Evolutionary conservation across 2,797 vertebrate species (phyloP), one percentile per base, ranked within the genome.

Genomic region (Peromyscus nudipes): DNA sequence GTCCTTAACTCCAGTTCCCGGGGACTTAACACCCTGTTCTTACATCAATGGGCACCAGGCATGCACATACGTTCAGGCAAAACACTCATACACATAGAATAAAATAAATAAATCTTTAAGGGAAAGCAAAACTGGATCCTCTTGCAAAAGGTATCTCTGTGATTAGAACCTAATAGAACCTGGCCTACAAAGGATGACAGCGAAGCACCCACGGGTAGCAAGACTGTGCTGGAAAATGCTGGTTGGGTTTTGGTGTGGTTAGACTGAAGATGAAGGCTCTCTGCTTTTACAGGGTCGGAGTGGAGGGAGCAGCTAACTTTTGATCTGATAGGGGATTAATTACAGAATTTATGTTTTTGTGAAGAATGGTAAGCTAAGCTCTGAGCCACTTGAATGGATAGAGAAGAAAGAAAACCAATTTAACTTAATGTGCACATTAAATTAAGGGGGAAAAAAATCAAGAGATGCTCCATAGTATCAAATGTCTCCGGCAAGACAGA

Each of bases 321-420:
- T 14, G 46, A 49, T 31, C 31, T 79, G 25, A 73, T 0, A 31
- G 82, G 43, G 73, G 37, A 69, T 64, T 27, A 34, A 69, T 64
- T 23, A 43, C 2, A 21, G 17, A 21, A 64, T 80, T 80, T 76
- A 60, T 69, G 90, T 46, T 90, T 95, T 89, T 87, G 31, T 76
- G n/a, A 97, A 85, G 80, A 93, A 76, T 65, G n/a, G 17, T 81
- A 62, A 93, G 62, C 17, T 52, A 95, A 87, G 49, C 40, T 46
- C 40, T 92, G 62, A 95, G 64, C 1, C 62, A 86, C 37, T 19
- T 19, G 19, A 25, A 92, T 23, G 6, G 31, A 87, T 5, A 80
- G 27, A 93, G 0, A 62, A 34, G n/a, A 91, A 95, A 76, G 29
- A 43, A 71, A 80, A 43, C 21, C 52, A 60, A 46, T 75, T 65